Evolutionary conservation across 2,888 invertebrate species (phyloP), one percentile per base, ranked within the genome.

Genomic region (Dasypogon diadema): DNA sequence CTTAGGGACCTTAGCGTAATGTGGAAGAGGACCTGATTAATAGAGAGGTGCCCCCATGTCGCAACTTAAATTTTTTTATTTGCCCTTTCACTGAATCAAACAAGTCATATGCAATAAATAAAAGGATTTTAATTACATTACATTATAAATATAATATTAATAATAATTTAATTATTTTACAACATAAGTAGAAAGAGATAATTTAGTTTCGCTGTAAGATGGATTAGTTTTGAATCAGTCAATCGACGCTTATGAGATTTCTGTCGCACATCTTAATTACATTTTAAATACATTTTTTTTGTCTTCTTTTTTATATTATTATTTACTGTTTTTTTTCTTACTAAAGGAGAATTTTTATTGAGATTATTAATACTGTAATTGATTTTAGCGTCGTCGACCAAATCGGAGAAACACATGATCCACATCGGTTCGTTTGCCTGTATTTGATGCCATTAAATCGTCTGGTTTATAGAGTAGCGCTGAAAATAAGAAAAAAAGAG

Each of bases 371-470:
- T 54, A n/a, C n/a, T n/a, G n/a, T 2, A 18, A 21, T 54, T 54
- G 8, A 54, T 30, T 77, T 85, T 91, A 91, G 88, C 92, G 92
- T 84, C 93, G 90, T 84, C 92, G 91, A 75, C 96, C 96, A 85
- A 96, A 96, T 82, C 95, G 92, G 81, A 96, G 90, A 88, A 96
- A 96, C 75, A 95, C 94, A 87, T 96, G 96, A 82, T 95, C 95
- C 63, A 95, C 93, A 87, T 96, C 95, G 83, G 95, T 95, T 78
- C 95, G 90, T 86, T 95, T 95, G 79, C 92, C 92, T 79, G 90
- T 90, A 87, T 92, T 85, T 77, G 82, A 82, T 63, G 79, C 78
- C 12, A 84, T 76, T 34, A 84, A 78, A 77, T 85, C 85, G 46
- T 86, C 85, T 0, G 84, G 82, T 80, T 83, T 83, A 34, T 85